Percentiles rank a stretch among this genome's conserved stretches.
Evolutionary conservation across 2,888 invertebrate species (phyloP).

Genomic region (Chymomyza caudatula): DNA sequence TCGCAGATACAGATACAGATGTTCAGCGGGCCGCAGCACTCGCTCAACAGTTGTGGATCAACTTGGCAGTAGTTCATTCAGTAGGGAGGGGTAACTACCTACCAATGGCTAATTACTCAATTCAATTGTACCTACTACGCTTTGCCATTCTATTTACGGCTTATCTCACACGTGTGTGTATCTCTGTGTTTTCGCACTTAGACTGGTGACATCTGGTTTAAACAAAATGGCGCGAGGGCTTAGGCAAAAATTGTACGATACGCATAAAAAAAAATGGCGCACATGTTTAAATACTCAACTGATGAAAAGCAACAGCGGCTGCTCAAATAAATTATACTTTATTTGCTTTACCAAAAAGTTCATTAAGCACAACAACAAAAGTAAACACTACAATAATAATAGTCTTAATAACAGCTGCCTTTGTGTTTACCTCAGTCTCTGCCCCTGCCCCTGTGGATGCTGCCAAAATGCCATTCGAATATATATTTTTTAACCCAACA

Average conservation of each 20-base stretch:
- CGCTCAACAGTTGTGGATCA: not conserved
- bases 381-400: not conserved
- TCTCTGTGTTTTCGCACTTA: not conserved
- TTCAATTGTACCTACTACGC: slow-evolving; percentile 32
- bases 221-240: not conserved
- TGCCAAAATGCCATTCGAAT: slow-evolving; percentile 32
- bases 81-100: not conserved
- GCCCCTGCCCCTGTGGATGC: not conserved
- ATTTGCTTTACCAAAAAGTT: slow-evolving; percentile 6
- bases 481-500: slow-evolving; percentile 3
- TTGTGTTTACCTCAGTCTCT: not conserved
- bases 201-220: not conserved
- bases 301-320: slow-evolving; percentile 5
- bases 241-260: not conserved
- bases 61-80: not conserved
- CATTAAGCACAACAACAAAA: not conserved
- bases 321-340: slow-evolving; percentile 10
- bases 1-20: slow-evolving; percentile 18
- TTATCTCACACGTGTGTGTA: not conserved
- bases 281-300: slow-evolving; percentile 12
- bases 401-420: slow-evolving; percentile 9
- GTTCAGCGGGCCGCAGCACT: not conserved
- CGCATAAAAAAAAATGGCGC: slow-evolving; percentile 13
- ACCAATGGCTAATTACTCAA: slow-evolving; percentile 50
- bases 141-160: no score